Percentiles rank a stretch among this genome's conserved stretches.
These are phyloP conservation scores for Hemiprocne comata DNA, from an alignment of 2,113 vertebrate genomes.

Conservation along the genomic window DNA sequence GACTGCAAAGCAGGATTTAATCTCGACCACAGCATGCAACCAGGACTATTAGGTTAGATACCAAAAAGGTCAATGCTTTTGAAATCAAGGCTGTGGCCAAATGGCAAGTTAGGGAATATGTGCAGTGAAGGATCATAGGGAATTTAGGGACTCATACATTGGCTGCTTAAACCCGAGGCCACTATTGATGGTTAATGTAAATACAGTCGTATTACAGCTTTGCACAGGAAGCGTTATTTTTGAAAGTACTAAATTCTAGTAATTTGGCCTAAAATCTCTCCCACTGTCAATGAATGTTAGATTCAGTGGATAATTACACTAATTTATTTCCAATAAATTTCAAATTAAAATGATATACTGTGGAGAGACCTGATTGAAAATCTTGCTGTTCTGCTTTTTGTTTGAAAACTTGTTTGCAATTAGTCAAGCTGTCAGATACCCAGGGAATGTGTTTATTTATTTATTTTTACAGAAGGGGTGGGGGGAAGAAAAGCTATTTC, in stretches of 20 bases:
- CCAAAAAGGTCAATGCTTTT: not conserved
- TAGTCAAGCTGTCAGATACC: slow-evolving; percentile 44
- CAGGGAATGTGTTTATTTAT: slow-evolving; percentile 14
- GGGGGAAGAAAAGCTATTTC: not conserved
- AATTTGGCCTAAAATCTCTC: slow-evolving; percentile 23
- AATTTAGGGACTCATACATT: not conserved
- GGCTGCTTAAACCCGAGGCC: not conserved
- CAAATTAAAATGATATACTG: slow-evolving; percentile 60
- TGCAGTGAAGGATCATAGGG: not conserved
- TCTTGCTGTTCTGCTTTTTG: slow-evolving; percentile 31
- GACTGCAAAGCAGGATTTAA: not conserved
- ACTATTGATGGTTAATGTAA: not conserved
- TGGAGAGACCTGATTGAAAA: slow-evolving; percentile 51
- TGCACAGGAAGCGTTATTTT: not conserved
- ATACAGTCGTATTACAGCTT: not conserved
- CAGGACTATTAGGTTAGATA: not conserved
- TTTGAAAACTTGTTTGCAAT: slow-evolving; percentile 49
- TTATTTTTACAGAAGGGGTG: not conserved
- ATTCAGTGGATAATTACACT: slow-evolving; percentile 45
- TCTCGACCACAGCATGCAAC: not conserved
- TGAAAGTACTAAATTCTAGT: not conserved
- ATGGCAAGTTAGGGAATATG: not conserved
- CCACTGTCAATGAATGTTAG: not conserved
- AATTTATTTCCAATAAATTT: slow-evolving; percentile 70
- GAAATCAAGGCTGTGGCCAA: not conserved